Evolutionary conservation across 2,888 invertebrate genomes (phyloP).

Genomic region (Rutpela maculata): DNA sequence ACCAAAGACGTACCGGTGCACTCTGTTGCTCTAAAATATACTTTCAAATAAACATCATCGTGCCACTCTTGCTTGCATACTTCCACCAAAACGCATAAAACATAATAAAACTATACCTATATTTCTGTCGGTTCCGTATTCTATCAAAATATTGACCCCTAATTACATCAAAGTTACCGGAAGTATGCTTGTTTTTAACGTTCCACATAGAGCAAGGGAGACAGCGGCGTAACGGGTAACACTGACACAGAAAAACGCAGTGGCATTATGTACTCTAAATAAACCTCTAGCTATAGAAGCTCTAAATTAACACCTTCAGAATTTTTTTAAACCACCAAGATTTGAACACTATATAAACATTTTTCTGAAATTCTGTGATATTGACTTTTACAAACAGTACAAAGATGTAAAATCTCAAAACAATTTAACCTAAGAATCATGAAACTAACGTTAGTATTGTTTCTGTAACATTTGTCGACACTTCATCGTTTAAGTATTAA

Average conservation of each 20-base stretch:
- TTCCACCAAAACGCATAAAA: constrained; percentile 39
- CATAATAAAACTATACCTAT: constrained; percentile 35
- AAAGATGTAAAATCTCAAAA: too few relatives aligned
- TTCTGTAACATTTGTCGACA: too few relatives aligned
- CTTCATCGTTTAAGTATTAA: too few relatives aligned
- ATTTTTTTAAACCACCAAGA: too few relatives aligned
- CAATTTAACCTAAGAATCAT: too few relatives aligned
- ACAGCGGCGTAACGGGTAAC: constrained; percentile 23
- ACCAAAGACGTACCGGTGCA: constrained; percentile 24
- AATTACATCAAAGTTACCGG: constrained; percentile 42
- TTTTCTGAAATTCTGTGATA: too few relatives aligned
- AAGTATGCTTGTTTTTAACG: constrained; percentile 39
- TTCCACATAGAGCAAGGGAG: constrained; percentile 17
- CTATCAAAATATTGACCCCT: constrained; percentile 43
- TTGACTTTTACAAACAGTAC: too few relatives aligned
- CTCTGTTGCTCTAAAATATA: constrained; percentile 19
- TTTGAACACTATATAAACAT: too few relatives aligned
- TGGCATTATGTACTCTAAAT: too few relatives aligned
- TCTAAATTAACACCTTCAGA: too few relatives aligned
- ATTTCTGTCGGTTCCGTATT: constrained; percentile 40
- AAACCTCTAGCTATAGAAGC: too few relatives aligned
- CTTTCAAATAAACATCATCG: constrained; percentile 31
- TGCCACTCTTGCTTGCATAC: constrained; percentile 22
- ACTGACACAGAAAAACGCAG: neutral
- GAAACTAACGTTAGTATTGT: too few relatives aligned